Evolutionary conservation across 2,888 invertebrate genomes (phyloP).

Genomic region (Tribolium freemani): DNA sequence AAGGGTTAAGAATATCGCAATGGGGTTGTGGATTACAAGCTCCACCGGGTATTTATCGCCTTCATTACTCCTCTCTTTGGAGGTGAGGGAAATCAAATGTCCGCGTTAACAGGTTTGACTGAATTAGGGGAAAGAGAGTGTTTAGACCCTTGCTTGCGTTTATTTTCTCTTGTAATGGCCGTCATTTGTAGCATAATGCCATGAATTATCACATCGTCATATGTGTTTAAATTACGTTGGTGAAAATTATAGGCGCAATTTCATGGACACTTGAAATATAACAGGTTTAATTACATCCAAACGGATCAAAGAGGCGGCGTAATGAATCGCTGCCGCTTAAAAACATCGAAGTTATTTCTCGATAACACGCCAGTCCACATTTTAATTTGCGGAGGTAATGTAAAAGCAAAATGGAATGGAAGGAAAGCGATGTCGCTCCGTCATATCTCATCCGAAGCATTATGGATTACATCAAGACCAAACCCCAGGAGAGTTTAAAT

Average conservation of each 20-base stretch:
- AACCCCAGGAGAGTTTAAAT: constrained; percentile 27
- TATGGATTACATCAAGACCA: constrained; percentile 23
- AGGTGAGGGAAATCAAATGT: not conserved
- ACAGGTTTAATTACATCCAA: constrained; percentile 16
- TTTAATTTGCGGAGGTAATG: constrained; percentile 18
- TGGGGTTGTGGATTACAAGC: constrained; percentile 25
- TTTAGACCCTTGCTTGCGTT: too few species aligned
- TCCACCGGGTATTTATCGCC: constrained; percentile 29
- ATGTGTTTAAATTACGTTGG: constrained; percentile 30
- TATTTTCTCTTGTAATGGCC: not conserved
- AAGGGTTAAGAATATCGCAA: constrained; percentile 31
- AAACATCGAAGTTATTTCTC: constrained; percentile 10
- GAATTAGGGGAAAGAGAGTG: not conserved
- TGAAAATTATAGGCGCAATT: constrained; percentile 27
- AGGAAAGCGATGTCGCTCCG: not conserved
- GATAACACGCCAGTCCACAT: not conserved
- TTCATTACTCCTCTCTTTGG: not conserved
- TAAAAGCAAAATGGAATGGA: constrained; percentile 7
- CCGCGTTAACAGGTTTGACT: not conserved
- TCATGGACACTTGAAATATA: constrained; percentile 10
- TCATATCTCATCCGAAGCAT: constrained; percentile 26
- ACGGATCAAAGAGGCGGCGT: constrained; percentile 3
- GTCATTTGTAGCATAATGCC: constrained; percentile 28
- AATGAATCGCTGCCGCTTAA: constrained; percentile 3
- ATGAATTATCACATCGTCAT: constrained; percentile 33